These are phyloP conservation scores for Nomada ruficornis DNA, from an alignment of 2,888 invertebrate genomes.

Conservation along the genomic window DNA sequence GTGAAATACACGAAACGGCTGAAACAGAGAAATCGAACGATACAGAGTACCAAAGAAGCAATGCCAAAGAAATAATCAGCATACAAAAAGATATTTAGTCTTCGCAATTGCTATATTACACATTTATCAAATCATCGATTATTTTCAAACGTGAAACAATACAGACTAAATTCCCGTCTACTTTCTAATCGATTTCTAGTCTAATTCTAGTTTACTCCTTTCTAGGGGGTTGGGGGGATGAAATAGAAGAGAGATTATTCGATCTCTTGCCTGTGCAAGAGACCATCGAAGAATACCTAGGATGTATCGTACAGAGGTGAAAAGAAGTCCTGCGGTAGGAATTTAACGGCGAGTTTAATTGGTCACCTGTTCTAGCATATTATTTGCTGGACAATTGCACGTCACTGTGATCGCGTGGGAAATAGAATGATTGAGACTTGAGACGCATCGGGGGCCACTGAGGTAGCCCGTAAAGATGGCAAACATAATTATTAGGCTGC, in stretches of 20 bases:
- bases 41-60: background rate
- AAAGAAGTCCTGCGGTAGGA: no score
- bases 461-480: no score
- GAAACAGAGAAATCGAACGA: constrained; percentile 7
- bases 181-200: constrained; percentile 30
- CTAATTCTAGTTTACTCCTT: constrained; percentile 7
- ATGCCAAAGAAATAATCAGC: background rate
- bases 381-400: no score
- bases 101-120: background rate
- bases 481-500: no score
- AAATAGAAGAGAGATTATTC: constrained; percentile 21
- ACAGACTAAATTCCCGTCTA: background rate
- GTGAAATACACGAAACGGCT: constrained; percentile 62
- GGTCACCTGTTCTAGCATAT: no score
- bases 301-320: background rate
- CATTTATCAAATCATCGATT: background rate
- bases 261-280: constrained; percentile 24
- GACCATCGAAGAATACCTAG: constrained; percentile 17
- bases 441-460: no score
- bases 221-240: background rate
- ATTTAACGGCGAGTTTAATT: no score
- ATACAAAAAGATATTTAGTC: background rate
- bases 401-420: no score
- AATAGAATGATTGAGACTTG: no score
- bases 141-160: background rate